Evolutionary conservation across 2,113 vertebrate species (phyloP).

Genomic region (Prunella fulvescens): DNA sequence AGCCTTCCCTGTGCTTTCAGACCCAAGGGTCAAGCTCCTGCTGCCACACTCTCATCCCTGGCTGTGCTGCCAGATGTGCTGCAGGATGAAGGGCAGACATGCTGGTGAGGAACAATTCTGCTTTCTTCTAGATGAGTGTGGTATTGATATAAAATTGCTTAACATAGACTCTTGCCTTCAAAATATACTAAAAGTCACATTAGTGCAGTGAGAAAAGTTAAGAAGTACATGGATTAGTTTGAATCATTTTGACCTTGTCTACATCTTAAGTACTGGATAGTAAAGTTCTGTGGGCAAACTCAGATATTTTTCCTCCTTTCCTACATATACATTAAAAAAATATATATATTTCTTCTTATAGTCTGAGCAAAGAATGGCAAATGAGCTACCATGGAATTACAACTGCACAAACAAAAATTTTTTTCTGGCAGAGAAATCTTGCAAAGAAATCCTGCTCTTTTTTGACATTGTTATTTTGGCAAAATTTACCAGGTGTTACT

Average conservation of each 20-base stretch:
- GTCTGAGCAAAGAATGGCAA: background rate
- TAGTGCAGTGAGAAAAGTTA: background rate
- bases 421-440: background rate
- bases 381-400: background rate
- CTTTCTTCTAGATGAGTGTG: background rate
- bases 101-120: background rate
- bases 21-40: background rate
- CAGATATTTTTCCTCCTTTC: background rate
- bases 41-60: background rate
- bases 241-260: background rate
- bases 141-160: background rate
- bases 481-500: background rate
- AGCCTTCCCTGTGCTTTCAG: background rate
- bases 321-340: background rate
- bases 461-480: background rate
- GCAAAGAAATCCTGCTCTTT: background rate
- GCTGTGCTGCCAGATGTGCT: background rate
- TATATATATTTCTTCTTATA: background rate
- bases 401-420: background rate
- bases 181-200: background rate
- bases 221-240: background rate
- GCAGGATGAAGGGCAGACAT: background rate
- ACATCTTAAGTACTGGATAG: background rate
- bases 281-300: background rate
- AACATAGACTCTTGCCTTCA: background rate